Conservation (phyloP, 2,888 invertebrate species). For the Diachrysia chrysitis region DNA sequence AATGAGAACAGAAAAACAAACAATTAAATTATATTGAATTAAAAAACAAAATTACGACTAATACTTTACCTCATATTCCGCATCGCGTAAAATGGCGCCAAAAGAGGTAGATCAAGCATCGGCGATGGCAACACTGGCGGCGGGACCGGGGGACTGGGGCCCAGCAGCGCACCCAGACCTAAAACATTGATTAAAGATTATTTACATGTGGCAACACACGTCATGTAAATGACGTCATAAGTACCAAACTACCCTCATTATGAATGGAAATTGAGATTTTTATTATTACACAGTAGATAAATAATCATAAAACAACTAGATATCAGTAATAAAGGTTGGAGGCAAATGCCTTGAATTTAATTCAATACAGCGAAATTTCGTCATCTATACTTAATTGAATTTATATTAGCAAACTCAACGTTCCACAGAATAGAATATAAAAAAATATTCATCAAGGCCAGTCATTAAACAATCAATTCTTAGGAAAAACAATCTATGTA, state of each 20-base stretch:
- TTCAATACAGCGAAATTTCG: too few relatives aligned
- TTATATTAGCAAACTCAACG: slow-evolving; percentile 6
- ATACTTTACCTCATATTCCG: slow-evolving; percentile 80
- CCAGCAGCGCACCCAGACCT: slow-evolving; percentile 80
- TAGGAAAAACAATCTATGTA: slow-evolving; percentile 12
- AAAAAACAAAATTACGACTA: background rate
- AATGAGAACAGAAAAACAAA: background rate
- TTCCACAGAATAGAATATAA: slow-evolving; percentile 33
- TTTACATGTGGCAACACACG: too few relatives aligned
- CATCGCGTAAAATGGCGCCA: slow-evolving; percentile 84
- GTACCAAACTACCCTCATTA: background rate
- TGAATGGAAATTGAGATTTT: too few relatives aligned
- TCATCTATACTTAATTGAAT: slow-evolving; percentile 9
- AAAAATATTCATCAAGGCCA: slow-evolving; percentile 28
- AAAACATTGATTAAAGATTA: background rate
- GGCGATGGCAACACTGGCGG: slow-evolving; percentile 83
- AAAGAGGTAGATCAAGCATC: slow-evolving; percentile 79
- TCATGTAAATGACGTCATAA: background rate
- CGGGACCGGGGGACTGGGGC: slow-evolving; percentile 79
- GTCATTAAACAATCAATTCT: slow-evolving; percentile 34
- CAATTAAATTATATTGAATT: background rate
- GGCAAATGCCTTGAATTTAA: too few relatives aligned
- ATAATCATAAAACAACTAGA: too few relatives aligned
- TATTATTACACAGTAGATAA: too few relatives aligned
- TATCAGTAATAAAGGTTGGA: too few relatives aligned